A percentile compares a stretch with the other conserved stretches of the same genome.
Evolutionary conservation across 37 sponge, comb jelly and placozoan species (phyloP).

Genomic region (Beroe ovata): DNA sequence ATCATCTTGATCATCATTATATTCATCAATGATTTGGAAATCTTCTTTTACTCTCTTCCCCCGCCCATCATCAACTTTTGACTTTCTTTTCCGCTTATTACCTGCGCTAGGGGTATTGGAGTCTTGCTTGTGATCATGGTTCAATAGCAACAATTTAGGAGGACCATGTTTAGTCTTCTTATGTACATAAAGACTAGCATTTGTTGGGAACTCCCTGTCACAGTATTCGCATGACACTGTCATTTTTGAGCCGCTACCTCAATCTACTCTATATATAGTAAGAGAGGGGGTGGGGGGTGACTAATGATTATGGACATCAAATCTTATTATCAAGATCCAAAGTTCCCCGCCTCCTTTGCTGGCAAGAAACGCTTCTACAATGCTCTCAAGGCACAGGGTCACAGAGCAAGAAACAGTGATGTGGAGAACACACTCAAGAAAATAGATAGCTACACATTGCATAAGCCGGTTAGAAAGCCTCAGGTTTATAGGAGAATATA

Average conservation of each 20-base stretch:
- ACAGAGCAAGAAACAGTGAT: not conserved
- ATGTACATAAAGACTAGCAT: not conserved
- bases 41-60: not conserved
- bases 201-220: not conserved
- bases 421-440: not conserved
- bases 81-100: not conserved
- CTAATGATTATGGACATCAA: not conserved
- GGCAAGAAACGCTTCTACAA: not conserved
- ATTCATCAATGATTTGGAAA: not conserved
- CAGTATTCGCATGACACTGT: not conserved
- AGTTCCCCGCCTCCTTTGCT: not conserved
- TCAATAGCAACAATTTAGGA: not conserved
- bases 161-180: not conserved
- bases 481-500: not conserved
- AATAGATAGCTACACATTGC: slow-evolving; percentile 18
- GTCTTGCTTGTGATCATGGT: not conserved
- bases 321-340: slow-evolving; percentile 3
- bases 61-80: not conserved
- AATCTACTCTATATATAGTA: not conserved
- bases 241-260: not conserved
- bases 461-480: slow-evolving; percentile 8
- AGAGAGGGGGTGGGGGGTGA: not conserved
- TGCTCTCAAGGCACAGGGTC: not conserved
- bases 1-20: not conserved
- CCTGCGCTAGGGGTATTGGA: not conserved